A percentile compares a stretch with the other conserved stretches of the same genome.
Conservation (phyloP, 64 coral and sea anemone species). For the Porites australiensis region DNA sequence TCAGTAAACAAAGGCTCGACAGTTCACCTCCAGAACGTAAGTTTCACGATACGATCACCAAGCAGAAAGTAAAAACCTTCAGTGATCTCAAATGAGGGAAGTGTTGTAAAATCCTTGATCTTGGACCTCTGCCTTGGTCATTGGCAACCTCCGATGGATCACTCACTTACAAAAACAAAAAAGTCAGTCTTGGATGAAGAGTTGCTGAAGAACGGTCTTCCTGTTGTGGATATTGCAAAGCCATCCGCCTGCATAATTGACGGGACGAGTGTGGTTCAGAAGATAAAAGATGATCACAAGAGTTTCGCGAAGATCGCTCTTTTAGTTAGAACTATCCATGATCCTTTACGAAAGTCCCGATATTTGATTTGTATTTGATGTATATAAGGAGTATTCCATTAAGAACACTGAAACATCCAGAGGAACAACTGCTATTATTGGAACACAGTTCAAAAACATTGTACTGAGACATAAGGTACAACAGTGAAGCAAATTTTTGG, state of each 20-base stretch:
- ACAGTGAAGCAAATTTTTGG: slow-evolving; percentile 54
- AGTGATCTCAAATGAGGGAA: too few species aligned
- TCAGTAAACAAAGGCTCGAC: too few species aligned
- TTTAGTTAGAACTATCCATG: not conserved
- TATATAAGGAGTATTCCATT: too few species aligned
- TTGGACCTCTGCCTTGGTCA: slow-evolving; percentile 10
- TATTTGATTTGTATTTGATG: too few species aligned
- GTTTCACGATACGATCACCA: too few species aligned
- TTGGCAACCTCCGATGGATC: slow-evolving; percentile 1
- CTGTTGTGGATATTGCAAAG: not conserved
- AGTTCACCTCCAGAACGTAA: too few species aligned
- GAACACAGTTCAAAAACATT: not conserved
- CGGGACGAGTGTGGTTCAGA: not conserved
- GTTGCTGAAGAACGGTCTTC: slow-evolving; percentile 18
- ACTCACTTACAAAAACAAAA: not conserved
- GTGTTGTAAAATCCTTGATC: not conserved
- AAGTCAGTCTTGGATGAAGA: slow-evolving; percentile 20
- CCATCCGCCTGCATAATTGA: slow-evolving; percentile 1
- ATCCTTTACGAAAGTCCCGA: not conserved
- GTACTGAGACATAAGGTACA: not conserved
- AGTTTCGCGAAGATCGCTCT: not conserved
- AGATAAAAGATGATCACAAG: not conserved
- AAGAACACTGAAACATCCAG: too few species aligned
- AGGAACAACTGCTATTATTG: too few species aligned
- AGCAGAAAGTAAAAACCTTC: too few species aligned